phyloP scores from a whole-genome alignment of 1,140 invertebrate species.

The Penaeus japonicus region DNA sequence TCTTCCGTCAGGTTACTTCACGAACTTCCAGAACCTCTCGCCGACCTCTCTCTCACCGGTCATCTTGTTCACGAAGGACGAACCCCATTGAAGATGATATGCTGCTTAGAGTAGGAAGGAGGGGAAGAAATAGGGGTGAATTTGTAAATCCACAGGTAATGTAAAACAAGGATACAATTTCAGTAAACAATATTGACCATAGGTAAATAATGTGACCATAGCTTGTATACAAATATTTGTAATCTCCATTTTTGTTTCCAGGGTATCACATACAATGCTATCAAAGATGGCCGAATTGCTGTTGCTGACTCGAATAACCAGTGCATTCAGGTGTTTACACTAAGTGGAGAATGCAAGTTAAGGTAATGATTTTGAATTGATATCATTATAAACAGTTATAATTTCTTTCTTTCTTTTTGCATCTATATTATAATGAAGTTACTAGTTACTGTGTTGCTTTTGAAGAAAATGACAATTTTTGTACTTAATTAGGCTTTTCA shows the following conservation, averaged over 20 bases:
- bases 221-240: not conserved
- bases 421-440: too few species aligned
- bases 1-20: slow-evolving; percentile 52
- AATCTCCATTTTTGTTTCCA: slow-evolving; percentile 13
- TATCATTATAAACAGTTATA: not conserved
- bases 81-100: slow-evolving; percentile 67
- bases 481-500: too few species aligned
- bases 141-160: slow-evolving; percentile 70
- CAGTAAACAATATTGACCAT: too few species aligned
- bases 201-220: not conserved
- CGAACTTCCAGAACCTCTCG: slow-evolving; percentile 33
- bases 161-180: too few species aligned
- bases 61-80: slow-evolving; percentile 55
- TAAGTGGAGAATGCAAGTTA: slow-evolving; percentile 63
- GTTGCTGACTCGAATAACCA: slow-evolving; percentile 72
- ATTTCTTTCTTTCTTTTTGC: slow-evolving; percentile 50
- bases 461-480: too few species aligned
- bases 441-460: too few species aligned
- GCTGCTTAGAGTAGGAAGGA: slow-evolving; percentile 65
- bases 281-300: slow-evolving; percentile 65
- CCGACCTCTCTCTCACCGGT: slow-evolving; percentile 45
- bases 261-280: slow-evolving; percentile 64
- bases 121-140: slow-evolving; percentile 69
- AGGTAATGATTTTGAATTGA: slow-evolving; percentile 46
- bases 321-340: slow-evolving; percentile 67